phyloP scores from a whole-genome alignment of 2,113 vertebrate species.

The Andinoacara biseriatus region DNA sequence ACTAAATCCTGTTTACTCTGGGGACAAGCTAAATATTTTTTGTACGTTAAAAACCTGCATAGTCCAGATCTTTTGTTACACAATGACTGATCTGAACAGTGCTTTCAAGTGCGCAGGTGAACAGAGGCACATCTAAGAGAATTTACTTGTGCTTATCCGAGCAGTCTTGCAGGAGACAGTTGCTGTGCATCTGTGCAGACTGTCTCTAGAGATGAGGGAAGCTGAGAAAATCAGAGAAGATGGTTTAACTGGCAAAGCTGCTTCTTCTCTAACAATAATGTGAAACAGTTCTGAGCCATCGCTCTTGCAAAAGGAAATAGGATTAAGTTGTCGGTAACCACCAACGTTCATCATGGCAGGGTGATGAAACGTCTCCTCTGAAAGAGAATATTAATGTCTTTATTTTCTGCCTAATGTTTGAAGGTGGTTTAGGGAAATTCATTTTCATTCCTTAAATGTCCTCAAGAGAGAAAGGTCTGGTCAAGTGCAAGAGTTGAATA shows the following conservation, averaged over 20 bases:
- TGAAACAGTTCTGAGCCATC: constrained; percentile 67
- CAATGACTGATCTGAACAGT: constrained; percentile 66
- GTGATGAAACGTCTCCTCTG: constrained; percentile 68
- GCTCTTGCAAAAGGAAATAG: constrained; percentile 65
- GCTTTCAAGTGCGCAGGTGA: constrained; percentile 63
- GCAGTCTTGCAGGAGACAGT: constrained; percentile 70
- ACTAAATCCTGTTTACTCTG: constrained; percentile 79
- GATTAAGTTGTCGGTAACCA: constrained; percentile 72
- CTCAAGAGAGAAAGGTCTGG: constrained; percentile 39
- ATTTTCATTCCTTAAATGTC: constrained; percentile 43
- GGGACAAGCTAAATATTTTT: constrained; percentile 73
- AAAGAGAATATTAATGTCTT: constrained; percentile 60
- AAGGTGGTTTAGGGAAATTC: constrained; percentile 34
- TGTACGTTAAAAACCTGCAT: constrained; percentile 73
- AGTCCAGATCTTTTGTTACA: constrained; percentile 65
- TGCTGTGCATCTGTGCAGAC: constrained; percentile 58
- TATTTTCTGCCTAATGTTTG: constrained; percentile 44
- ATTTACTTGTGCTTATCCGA: constrained; percentile 71
- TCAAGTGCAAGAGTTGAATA: constrained; percentile 68
- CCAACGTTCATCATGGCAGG: constrained; percentile 49
- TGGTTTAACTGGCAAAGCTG: constrained; percentile 76
- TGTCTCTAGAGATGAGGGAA: constrained; percentile 52
- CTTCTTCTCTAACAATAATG: constrained; percentile 71
- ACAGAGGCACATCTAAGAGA: constrained; percentile 54
- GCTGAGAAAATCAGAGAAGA: constrained; percentile 67